A percentile compares a stretch with the other conserved stretches of the same genome.
These are phyloP conservation scores for Cryptocephalus primarius DNA, from an alignment of 2,888 invertebrate species.

Conservation along the genomic window DNA sequence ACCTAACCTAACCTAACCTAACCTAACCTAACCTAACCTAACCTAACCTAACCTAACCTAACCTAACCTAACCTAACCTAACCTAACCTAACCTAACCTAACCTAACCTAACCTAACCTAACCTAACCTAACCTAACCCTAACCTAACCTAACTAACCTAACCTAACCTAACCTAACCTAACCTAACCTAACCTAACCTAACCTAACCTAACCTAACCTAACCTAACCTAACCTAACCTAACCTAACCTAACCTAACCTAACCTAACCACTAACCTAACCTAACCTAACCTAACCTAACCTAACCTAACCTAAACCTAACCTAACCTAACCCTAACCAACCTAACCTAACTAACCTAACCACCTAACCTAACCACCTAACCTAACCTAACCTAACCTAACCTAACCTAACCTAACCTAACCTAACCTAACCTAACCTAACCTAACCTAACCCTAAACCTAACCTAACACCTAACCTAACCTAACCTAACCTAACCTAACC, in stretches of 20 bases:
- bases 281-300: slow-evolving; percentile 12
- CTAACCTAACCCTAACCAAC: slow-evolving; percentile 1
- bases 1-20: not conserved
- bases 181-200: slow-evolving; percentile 1
- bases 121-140: slow-evolving; percentile 12
- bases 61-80: slow-evolving; percentile 9
- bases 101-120: slow-evolving; percentile 9
- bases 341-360: slow-evolving; percentile 2
- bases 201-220: not conserved
- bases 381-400: slow-evolving; percentile 2
- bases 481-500: not conserved
- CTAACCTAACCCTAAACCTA: not conserved
- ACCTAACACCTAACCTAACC: not conserved
- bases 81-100: slow-evolving; percentile 4
- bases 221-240: slow-evolving; percentile 1
- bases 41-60: not conserved
- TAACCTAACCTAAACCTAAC: slow-evolving; percentile 3
- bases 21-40: not conserved
- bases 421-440: not conserved
- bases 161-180: slow-evolving; percentile 1
- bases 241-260: not conserved
- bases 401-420: not conserved
- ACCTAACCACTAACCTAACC: slow-evolving; percentile 12
- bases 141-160: slow-evolving; percentile 4
- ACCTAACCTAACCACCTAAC: slow-evolving; percentile 4